These are phyloP conservation scores for Mirza zaza DNA, from an alignment of 2,113 vertebrate genomes.

Conservation along the genomic window DNA sequence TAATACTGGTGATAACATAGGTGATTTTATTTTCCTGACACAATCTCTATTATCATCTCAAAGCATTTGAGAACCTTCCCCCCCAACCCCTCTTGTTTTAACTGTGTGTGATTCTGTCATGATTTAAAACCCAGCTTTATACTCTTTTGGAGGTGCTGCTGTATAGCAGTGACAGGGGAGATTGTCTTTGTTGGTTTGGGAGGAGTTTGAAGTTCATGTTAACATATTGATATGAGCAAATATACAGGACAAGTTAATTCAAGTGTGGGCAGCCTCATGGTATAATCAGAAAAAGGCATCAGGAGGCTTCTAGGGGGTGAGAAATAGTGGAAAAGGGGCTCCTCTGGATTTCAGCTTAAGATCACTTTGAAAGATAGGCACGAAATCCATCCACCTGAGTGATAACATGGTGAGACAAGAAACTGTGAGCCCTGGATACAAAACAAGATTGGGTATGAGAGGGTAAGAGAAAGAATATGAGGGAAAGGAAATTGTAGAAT, in stretches of 20 bases:
- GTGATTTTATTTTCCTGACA: not conserved
- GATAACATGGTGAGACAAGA: not conserved
- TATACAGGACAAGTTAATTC: conserved; percentile 1
- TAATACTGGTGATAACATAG: not conserved
- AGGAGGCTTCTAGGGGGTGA: not conserved
- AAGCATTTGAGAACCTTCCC: not conserved
- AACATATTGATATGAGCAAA: not conserved
- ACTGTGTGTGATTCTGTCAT: not conserved
- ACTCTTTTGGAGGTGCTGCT: not conserved
- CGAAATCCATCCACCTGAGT: rapidly evolving
- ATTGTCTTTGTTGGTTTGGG: conserved; percentile 44
- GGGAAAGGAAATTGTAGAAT: not conserved
- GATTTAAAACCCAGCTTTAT: not conserved
- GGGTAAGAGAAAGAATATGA: not conserved
- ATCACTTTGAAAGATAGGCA: not conserved
- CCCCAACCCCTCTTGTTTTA: not conserved
- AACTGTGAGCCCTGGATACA: not conserved
- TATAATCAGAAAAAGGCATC: not conserved
- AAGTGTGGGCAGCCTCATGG: not conserved
- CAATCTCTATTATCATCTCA: not conserved
- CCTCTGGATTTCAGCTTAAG: not conserved
- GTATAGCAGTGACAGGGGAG: not conserved
- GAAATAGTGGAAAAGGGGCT: not conserved
- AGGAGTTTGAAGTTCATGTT: conserved; percentile 23
- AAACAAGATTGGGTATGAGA: not conserved